Percentiles rank a stretch among this genome's conserved stretches.
phyloP scores from a whole-genome alignment of 2,888 invertebrate genomes.

The Rhabditoides inermis region DNA sequence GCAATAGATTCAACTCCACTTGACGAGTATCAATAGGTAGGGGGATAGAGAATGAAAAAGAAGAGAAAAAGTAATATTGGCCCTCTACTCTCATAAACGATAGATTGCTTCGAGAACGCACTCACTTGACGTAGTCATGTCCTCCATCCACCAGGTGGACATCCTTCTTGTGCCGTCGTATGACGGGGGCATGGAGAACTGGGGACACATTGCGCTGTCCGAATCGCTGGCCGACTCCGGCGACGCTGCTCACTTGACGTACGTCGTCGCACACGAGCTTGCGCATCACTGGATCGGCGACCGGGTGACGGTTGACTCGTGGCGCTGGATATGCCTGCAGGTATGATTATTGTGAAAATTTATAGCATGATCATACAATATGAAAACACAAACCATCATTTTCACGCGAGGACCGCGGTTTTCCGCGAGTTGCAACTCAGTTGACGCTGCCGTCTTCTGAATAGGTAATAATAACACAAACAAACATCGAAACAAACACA shows the following conservation, averaged over 20 bases:
- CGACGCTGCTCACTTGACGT: slow-evolving; percentile 30
- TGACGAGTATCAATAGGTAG: background rate
- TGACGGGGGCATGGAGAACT: slow-evolving; percentile 40
- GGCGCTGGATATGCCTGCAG: slow-evolving; percentile 33
- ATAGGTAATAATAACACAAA: too few relatives aligned
- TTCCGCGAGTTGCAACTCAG: too few relatives aligned
- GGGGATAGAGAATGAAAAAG: background rate
- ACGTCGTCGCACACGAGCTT: slow-evolving; percentile 31
- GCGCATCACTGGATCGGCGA: slow-evolving; percentile 39
- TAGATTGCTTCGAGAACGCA: too few relatives aligned
- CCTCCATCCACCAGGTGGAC: slow-evolving; percentile 19
- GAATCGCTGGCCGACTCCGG: slow-evolving; percentile 16
- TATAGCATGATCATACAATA: too few relatives aligned
- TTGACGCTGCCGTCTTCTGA: too few relatives aligned
- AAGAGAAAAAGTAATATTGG: too few relatives aligned
- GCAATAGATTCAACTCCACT: background rate
- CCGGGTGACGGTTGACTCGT: slow-evolving; percentile 23
- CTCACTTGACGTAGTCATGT: too few relatives aligned
- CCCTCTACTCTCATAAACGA: too few relatives aligned
- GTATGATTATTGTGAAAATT: slow-evolving; percentile 1
- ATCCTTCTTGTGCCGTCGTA: slow-evolving; percentile 27
- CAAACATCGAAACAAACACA: too few relatives aligned
- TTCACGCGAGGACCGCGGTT: too few relatives aligned
- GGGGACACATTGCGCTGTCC: slow-evolving; percentile 31
- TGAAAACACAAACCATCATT: too few relatives aligned